Base-by-base conservation (phyloP, 2,113 vertebrate genomes). In the Platysternon megacephalum region DNA sequence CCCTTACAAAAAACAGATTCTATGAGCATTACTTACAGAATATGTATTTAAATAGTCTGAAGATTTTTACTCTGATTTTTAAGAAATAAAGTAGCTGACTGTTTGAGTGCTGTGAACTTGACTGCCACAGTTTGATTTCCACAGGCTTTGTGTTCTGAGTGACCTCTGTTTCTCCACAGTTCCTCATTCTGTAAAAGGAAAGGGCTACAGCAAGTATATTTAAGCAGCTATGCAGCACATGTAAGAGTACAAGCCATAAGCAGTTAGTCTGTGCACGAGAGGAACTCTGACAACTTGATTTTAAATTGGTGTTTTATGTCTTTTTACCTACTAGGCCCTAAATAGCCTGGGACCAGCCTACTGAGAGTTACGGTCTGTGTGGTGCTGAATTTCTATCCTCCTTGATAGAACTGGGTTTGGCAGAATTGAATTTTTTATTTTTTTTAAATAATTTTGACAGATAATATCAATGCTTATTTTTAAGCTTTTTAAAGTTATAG, bases 91-190 rank as follows among this genome's bases (percentile, higher is more conserved):
- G 26, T 42, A 76, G 39, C 24, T 44, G 72, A 44, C 72, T 44
- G 5, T 24, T 22, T 22, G 26, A 44, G 16, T 29, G 28, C 26
- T 0, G 2, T 28, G 42, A 8, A n/a, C 5, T 19, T 55, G 32
- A 32, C 24, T 26, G 8, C 55, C 35, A 42, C 26, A 4, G 48
- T 55, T 42, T 78, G 49, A 32, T 46, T n/a, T 68, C 53, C 14
- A 68, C 32, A 28, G 14, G 29, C 4, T 0, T 32, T 61, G 6
- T 5, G 8, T 14, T 11, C 7, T 32, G 5, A 4, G 55, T 65
- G 68, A 49, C 42, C 49, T 78, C 7, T 21, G 51, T 26, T 58
- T 85, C 61, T 68, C 35, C 35, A 6, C 79, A n/a, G 53, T 17
- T 83, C 35, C 51, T 87, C 28, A 2, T 32, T 48, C 88, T 52